Evolutionary conservation across 2,113 vertebrate genomes (phyloP), one percentile per base, ranked within the genome.

Genomic region (Nicator chloris): DNA sequence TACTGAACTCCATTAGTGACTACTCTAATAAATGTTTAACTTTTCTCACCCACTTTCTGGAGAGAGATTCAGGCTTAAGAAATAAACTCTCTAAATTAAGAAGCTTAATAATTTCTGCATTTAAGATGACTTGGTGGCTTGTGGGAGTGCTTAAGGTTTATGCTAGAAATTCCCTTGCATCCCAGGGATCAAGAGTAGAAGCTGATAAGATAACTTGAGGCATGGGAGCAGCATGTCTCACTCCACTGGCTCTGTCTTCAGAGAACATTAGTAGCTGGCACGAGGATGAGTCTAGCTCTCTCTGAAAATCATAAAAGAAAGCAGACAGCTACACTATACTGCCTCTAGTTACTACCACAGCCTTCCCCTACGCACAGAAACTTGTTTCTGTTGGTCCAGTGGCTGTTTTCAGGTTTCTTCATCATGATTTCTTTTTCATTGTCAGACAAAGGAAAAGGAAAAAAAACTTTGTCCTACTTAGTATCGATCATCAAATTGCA

Each of bases 1-100:
- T n/a, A n/a, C n/a, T n/a, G n/a, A n/a, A n/a, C n/a, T n/a, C n/a
- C n/a, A 98, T 97, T 96, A 97, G 88, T 95, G 86, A 96, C 87
- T 97, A 61, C 60, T 92, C 90, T 95, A 97, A 94, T 91, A 97
- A 96, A 96, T 61, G 73, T 93, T 91, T 96, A 76, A 84, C 88
- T 97, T 96, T 95, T 94, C 90, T 96, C 72, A 64, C 63, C 61
- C 76, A 70, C 86, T 97, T 97, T 95, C 86, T 93, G 69, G 39
- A 70, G 65, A 91, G 78, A 96, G 90, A 95, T 80, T 95, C 90
- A 85, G 90, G 82, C 80, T 96, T 98, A 97, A 96, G 86, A 95
- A 97, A 96, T 96, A 94, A 96, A 98, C 93, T 92, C 89, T 90
- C 94, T 98, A 97, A 98, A 98, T 98, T 98, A 98, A 98, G 98